Percentiles rank a stretch among this genome's conserved stretches.
Conservation (phyloP, 2,113 vertebrate genomes). For the Vireo altiloquus region DNA sequence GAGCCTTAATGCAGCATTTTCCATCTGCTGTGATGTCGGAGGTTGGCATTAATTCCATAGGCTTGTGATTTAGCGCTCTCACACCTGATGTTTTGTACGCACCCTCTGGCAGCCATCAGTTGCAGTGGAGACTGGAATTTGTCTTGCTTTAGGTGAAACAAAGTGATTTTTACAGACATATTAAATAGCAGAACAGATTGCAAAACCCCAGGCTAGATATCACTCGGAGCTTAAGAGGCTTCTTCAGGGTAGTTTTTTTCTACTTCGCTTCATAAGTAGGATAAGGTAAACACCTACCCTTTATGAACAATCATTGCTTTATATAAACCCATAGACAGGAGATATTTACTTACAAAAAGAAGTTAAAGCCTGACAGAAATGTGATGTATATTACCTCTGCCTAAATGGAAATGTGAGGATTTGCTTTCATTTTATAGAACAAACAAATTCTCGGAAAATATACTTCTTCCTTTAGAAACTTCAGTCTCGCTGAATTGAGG, state of each 20-base stretch:
- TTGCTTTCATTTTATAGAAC: background rate
- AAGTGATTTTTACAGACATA: slow-evolving; percentile 74
- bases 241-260: slow-evolving; percentile 69
- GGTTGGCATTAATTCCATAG: slow-evolving; percentile 54
- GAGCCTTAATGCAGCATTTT: slow-evolving; percentile 43
- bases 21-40: slow-evolving; percentile 51
- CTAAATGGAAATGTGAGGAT: background rate
- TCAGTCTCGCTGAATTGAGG: slow-evolving; percentile 1
- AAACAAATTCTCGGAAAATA: background rate
- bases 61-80: slow-evolving; percentile 53
- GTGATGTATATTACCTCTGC: background rate
- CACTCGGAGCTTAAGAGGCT: slow-evolving; percentile 50
- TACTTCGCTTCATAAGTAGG: slow-evolving; percentile 69
- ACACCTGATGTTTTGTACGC: slow-evolving; percentile 59
- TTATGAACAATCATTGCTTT: slow-evolving; percentile 64
- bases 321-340: slow-evolving; percentile 32
- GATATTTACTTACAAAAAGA: slow-evolving; percentile 41
- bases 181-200: slow-evolving; percentile 74
- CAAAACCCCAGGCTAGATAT: slow-evolving; percentile 69
- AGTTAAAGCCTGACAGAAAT: slow-evolving; percentile 16
- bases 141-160: slow-evolving; percentile 73
- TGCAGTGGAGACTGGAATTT: slow-evolving; percentile 63
- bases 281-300: slow-evolving; percentile 66
- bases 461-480: background rate
- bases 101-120: slow-evolving; percentile 50